Percentiles rank a stretch among this genome's conserved stretches.
phyloP scores from a whole-genome alignment of 2,888 invertebrate genomes.

The Neocrepidodera transversa region DNA sequence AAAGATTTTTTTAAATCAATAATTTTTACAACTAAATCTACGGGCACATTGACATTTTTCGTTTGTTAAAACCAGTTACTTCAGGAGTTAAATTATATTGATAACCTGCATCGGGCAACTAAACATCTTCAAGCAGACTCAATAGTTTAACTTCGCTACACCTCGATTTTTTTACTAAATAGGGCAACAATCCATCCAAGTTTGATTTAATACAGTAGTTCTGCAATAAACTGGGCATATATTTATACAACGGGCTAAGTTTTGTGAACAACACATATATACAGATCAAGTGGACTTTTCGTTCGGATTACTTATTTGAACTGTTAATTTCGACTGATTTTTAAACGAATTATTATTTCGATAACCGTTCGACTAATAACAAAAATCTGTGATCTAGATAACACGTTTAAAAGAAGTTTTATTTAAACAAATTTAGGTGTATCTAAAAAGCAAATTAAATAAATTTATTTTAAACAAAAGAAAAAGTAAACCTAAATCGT shows the following conservation, averaged over 20 bases:
- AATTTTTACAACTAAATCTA: constrained; percentile 40
- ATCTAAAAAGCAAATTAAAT: constrained; percentile 45
- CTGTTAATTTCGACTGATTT: constrained; percentile 27
- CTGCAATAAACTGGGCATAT: constrained; percentile 49
- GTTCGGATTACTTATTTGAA: constrained; percentile 35
- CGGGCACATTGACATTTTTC: constrained; percentile 44
- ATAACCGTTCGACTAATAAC: constrained; percentile 44
- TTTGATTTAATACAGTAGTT: constrained; percentile 43
- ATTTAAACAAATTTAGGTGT: constrained; percentile 50
- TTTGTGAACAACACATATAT: constrained; percentile 42
- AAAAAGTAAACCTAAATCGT: constrained; percentile 48
- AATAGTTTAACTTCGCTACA: constrained; percentile 49
- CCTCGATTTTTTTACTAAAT: constrained; percentile 38
- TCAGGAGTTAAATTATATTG: constrained; percentile 50
- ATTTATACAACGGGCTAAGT: constrained; percentile 51
- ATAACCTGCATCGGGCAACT: constrained; percentile 54
- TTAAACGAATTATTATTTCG: constrained; percentile 34
- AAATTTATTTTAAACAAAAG: constrained; percentile 40
- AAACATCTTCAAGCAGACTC: constrained; percentile 52
- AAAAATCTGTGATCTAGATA: constrained; percentile 55
- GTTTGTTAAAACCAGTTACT: constrained; percentile 27
- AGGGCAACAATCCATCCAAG: constrained; percentile 48
- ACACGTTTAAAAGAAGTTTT: constrained; percentile 36
- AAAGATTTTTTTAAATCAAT: constrained; percentile 33
- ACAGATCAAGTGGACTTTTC: constrained; percentile 43